A percentile compares a stretch with the other conserved stretches of the same genome.
Conservation (phyloP, 2,113 vertebrate genomes). For the Chiloscyllium plagiosum region DNA sequence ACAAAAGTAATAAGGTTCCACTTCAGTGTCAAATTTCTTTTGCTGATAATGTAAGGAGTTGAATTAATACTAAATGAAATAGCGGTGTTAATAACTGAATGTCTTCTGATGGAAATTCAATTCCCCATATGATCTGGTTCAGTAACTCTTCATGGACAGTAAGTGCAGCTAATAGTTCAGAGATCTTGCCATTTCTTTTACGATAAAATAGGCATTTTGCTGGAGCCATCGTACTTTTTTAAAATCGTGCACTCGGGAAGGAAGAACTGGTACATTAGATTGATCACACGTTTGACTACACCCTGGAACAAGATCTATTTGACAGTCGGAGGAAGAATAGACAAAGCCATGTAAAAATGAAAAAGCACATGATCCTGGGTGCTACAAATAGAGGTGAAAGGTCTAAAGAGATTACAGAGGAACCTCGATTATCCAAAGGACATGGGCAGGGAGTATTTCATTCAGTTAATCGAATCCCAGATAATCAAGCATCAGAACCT, state of each 20-base stretch:
- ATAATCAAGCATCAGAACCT: no score
- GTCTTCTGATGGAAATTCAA: background rate
- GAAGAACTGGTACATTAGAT: background rate
- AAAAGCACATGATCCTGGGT: background rate
- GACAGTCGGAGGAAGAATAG: background rate
- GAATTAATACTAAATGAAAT: background rate
- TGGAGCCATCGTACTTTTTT: background rate
- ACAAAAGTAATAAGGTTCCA: background rate
- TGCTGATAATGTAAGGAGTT: background rate
- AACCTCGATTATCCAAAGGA: no score
- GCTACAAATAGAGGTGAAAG: background rate
- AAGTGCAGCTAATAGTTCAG: background rate
- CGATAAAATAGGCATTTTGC: background rate
- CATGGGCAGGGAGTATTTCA: no score
- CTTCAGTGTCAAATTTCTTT: background rate
- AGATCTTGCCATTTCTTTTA: background rate
- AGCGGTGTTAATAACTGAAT: background rate
- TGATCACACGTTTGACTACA: background rate
- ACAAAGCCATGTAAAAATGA: background rate
- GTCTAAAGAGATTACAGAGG: background rate
- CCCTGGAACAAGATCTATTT: background rate
- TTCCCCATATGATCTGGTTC: background rate
- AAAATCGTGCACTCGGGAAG: background rate
- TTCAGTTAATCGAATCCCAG: no score
- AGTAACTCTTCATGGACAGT: background rate